Base-by-base conservation (phyloP, 2,888 invertebrate species). In the Mesorhabditis belari region DNA sequence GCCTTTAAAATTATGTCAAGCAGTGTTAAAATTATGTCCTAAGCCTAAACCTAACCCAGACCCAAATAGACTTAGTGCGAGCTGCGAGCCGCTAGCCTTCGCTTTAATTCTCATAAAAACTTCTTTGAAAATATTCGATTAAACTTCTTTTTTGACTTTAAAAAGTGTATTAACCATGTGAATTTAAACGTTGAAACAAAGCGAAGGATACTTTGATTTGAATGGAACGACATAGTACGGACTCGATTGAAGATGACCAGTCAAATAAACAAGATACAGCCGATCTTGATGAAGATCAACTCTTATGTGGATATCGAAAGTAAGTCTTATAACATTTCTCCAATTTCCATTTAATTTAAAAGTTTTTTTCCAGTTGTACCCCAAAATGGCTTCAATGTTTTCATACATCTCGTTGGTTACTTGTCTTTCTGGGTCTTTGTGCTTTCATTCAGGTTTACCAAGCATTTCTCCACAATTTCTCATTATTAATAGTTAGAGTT, bases 401-500 rank as follows among this genome's bases (percentile, higher is more conserved):
- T 50, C 78, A 80, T 66, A 77, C 70, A 29, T 74, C 79, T 0
- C 74, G 75, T 62, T 79, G 71, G 63, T 67, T 80, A 3, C 67
- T 80, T 5, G 27, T 70, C 9, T 69, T 71, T 55, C 70, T 80
- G 5, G 76, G 79, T 55, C 77, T 81, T 67, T 82, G 81, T 27
- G 81, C 82, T 2, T 79, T 80, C 23, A 76, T 80, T 60, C 81
- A 83, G 82, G 83, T 44, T 44, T 17, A 21, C 51, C 21, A 12
- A n/a, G 19, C 21, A 6, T 17, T 12, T 6, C 35, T 35, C 9
- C 35, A 35, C 6, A 35, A 12, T 35, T 12, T 17, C 35, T 35
- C 6, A 35, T 17, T 35, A 35, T 35, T 6, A 12, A 12, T 35
- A 27, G 60, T 77, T 52, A 78, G 66, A 71, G 73, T 57, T 75